Base-by-base conservation (phyloP, 2,113 vertebrate species). In the Corythornis vintsioides region DNA sequence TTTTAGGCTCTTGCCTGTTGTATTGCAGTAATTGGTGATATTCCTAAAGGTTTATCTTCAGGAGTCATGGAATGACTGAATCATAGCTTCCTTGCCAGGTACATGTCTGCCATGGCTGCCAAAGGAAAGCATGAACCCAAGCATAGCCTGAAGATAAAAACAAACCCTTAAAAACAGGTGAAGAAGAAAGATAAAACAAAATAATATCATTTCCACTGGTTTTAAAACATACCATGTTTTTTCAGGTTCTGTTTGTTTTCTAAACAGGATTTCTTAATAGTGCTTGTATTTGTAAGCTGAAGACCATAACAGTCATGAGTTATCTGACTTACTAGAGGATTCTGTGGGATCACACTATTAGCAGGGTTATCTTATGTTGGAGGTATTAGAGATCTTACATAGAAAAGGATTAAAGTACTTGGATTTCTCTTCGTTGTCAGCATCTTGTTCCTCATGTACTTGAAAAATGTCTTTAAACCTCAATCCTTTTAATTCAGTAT, bases 391-490 rank as follows among this genome's bases (percentile, higher is more conserved):
- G 21, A 10, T 6, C 31, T 22, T n/a, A 4, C 35, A 29, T 3
- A 35, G 47, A 7, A 45, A 89, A 67, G 56, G 14, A 21, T 74
- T 81, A 35, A 55, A 57, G 26, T 18, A 6, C 8, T 67, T 67
- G 56, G 13, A 83, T 10, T 38, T 38, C 31, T 74, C 16, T 87
- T 64, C 52, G 83, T 86, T 78, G 52, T 91, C 60, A 85, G 48
- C 19, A n/a, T 73, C 47, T 71, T 86, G n/a, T 53, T 88, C 69
- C 57, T 74, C 67, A 40, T 9, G 21, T 77, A 52, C 60, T 81
- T 74, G 82, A 95, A 91, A 93, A 91, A 80, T 55, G 35, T 31
- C 50, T 76, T 76, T 75, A 85, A 82, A 75, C 26, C 31, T 66
- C 33, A 33, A 4, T 45, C 35, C 24, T 61, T 80, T 64, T n/a